Base-by-base conservation (phyloP, 2,888 invertebrate species). In the Pyrrhia umbra region DNA sequence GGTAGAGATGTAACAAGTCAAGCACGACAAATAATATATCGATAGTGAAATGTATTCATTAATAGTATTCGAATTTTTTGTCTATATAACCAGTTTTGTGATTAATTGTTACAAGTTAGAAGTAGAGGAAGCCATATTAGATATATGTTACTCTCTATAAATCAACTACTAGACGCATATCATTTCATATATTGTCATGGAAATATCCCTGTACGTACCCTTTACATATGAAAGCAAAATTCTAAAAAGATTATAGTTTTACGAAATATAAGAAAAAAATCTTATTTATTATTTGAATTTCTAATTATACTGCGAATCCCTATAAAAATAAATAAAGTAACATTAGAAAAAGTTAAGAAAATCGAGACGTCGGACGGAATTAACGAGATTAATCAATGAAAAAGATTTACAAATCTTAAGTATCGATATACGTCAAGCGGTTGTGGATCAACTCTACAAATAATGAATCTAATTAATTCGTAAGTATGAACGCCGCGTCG, bases 181-280 rank as follows among this genome's bases (percentile, higher is more conserved):
- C 10, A 5, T 30, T 37, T 30, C 15, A 30, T 27, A 27, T 34
- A 27, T n/a, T 62, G 27, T 62, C 34, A 52, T 63, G 15, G 39
- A 16, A 30, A 42, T 16, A 47, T 71, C 52, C 64, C 67, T 63
- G 72, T 54, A 54, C 6, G 2, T 39, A 4, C 4, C 34, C n/a
- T 39, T 6, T 15, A 34, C n/a, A 34, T 34, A 5, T 34, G 1
- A 3, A n/a, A 34, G n/a, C 9, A n/a, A 34, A 9, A n/a, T 34
- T 13, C 1, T 34, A n/a, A n/a, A n/a, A n/a, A 34, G 34, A 13
- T n/a, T 13, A n/a, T 13, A 34, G 34, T 34, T 34, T n/a, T n/a
- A 34, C n/a, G n/a, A 34, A 34, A n/a, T n/a, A 34, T 6, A 34
- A 34, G n/a, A 34, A 34, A 34, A n/a, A 34, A 34, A 34, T n/a